Evolutionary conservation across 1,140 invertebrate genomes (phyloP), one percentile per base, ranked within the genome.

Genomic region (Parapsyche elsis): DNA sequence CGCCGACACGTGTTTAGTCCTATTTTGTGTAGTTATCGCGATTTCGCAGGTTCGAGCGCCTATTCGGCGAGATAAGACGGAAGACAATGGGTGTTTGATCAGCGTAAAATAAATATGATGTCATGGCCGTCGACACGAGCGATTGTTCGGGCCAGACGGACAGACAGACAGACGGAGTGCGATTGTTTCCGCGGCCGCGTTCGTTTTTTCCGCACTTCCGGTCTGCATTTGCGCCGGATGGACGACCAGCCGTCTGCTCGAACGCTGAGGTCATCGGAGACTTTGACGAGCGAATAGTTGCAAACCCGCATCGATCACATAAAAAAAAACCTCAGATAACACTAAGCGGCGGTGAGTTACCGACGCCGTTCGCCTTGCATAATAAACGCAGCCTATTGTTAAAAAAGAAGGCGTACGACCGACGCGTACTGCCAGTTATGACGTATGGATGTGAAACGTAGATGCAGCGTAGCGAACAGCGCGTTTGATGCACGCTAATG

Each of bases 31-130:
- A 38, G 30, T 38, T 38, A 38, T 38, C 30, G 7, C 30, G 1
- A 10, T n/a, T 57, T 57, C 14, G 19, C 19, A 57, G 53, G 53
- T 57, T 57, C n/a, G 53, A 38, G 30, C 30, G 30, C 1, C 30
- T 38, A 38, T 38, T 16, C 10, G 53, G 19, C 5, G 24, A 67
- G 64, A 67, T 67, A 74, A 74, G 45, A 57, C 46, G 24, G 57
- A 46, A 77, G 75, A 77, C 57, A 77, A 77, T 64, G 57, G 75
- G 26, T 23, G 57, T 45, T 77, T 64, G 23, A 61, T 64, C 26
- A 64, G 44, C 12, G 53, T 24, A 44, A 77, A 77, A 77, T 77
- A 77, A 61, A 77, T 77, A 77, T 64, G 75, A 77, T 77, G 75
- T 77, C 75, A 77, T 77, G 57, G 53, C 38, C 57, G 64, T 67